These are phyloP conservation scores for Parotocinclus haroldoi DNA, from an alignment of 2,797 vertebrate species.

Conservation along the genomic window DNA sequence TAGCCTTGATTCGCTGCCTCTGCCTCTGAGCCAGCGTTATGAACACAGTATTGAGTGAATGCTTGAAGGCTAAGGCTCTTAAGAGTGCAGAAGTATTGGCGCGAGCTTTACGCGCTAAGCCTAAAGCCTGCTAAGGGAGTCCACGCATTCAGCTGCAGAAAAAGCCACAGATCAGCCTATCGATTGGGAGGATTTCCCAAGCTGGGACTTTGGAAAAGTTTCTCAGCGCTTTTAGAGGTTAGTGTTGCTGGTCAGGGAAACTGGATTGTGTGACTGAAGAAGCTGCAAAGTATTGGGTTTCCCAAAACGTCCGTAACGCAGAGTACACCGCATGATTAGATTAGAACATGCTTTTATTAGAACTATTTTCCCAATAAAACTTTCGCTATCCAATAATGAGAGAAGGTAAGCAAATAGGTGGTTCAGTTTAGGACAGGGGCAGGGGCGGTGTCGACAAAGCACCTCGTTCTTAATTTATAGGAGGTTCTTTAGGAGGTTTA, in stretches of 20 bases:
- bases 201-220: constrained; percentile 3
- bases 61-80: constrained; percentile 3
- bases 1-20: constrained; percentile 53
- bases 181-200: constrained; percentile 17
- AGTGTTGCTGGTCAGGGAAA: neutral
- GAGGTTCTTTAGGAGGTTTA: too few species aligned
- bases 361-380: too few species aligned
- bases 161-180: neutral
- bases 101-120: constrained; percentile 15
- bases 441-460: too few species aligned
- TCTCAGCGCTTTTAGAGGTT: neutral
- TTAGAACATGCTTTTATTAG: too few species aligned
- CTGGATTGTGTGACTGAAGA: too few species aligned
- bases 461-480: too few species aligned
- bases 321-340: too few species aligned
- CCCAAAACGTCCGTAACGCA: too few species aligned
- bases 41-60: constrained; percentile 25
- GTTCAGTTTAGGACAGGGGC: too few species aligned
- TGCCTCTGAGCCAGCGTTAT: constrained; percentile 57
- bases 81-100: neutral
- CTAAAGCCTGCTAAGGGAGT: constrained; percentile 18
- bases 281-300: too few species aligned
- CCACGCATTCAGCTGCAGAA: constrained; percentile 6
- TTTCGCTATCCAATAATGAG: too few species aligned
- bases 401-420: too few species aligned